These are phyloP conservation scores for Dyspetes luteomarginatus DNA, from an alignment of 2,888 invertebrate species.

Conservation along the genomic window DNA sequence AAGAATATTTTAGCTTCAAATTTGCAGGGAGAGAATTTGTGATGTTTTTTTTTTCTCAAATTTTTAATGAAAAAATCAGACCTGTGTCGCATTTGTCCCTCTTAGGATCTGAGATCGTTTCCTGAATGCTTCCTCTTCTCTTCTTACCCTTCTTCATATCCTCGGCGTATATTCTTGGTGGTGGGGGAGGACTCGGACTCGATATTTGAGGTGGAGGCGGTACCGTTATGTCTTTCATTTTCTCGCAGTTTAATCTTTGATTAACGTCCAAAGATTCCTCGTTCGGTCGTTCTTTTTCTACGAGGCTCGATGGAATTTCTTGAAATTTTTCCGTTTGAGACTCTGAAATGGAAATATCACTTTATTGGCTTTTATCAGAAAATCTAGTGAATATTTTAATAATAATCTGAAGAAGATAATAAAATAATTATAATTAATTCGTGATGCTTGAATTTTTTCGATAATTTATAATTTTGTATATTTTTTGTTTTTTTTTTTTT, in stretches of 20 bases:
- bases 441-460: too few relatives aligned
- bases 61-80: too few relatives aligned
- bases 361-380: too few relatives aligned
- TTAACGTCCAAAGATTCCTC: slow-evolving; percentile 36
- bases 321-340: slow-evolving; percentile 28
- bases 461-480: background rate
- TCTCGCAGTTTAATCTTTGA: slow-evolving; percentile 8
- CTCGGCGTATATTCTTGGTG: slow-evolving; percentile 80
- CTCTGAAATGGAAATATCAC: background rate
- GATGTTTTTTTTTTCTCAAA: slow-evolving; percentile 18
- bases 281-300: slow-evolving; percentile 21
- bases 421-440: background rate
- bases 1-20: background rate
- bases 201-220: slow-evolving; percentile 79
- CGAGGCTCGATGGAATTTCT: slow-evolving; percentile 20
- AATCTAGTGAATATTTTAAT: too few relatives aligned
- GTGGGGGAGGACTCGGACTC: slow-evolving; percentile 81
- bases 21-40: background rate
- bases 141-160: slow-evolving; percentile 76
- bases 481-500: background rate
- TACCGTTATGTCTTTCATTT: slow-evolving; percentile 44
- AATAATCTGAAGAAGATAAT: too few relatives aligned
- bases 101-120: slow-evolving; percentile 61
- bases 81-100: slow-evolving; percentile 69
- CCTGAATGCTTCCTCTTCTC: slow-evolving; percentile 68